These are phyloP conservation scores for Leucoraja erinaceus DNA, from an alignment of 2,113 vertebrate genomes.

Conservation along the genomic window DNA sequence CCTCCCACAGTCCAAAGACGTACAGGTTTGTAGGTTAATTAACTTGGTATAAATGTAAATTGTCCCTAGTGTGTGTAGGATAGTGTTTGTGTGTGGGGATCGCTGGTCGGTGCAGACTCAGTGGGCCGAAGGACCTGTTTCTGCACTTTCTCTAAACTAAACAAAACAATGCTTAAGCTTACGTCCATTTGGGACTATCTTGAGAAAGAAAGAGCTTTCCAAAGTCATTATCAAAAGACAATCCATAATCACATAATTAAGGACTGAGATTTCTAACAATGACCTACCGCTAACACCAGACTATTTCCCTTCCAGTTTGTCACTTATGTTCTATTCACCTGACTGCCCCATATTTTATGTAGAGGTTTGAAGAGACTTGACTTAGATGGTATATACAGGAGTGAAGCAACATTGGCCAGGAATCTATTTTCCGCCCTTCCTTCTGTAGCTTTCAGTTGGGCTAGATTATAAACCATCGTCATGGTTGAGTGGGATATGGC, in stretches of 20 bases:
- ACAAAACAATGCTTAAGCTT: too few relatives aligned
- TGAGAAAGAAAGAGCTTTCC: neutral
- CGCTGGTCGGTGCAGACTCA: too few relatives aligned
- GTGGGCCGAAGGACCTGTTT: too few relatives aligned
- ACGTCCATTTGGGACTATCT: neutral
- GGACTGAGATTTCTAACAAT: neutral
- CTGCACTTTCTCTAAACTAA: too few relatives aligned
- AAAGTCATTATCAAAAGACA: neutral
- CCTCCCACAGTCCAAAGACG: too few relatives aligned
- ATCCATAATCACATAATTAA: neutral
- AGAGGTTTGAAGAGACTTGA: neutral
- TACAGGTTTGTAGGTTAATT: too few relatives aligned
- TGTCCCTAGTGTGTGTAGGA: too few relatives aligned
- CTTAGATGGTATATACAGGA: neutral
- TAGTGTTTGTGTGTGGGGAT: too few relatives aligned
- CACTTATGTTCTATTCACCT: neutral
- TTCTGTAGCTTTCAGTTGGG: neutral
- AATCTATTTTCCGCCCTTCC: neutral
- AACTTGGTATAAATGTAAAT: too few relatives aligned
- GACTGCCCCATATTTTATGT: neutral
- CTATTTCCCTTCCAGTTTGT: neutral
- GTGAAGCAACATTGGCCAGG: neutral
- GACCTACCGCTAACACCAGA: neutral
- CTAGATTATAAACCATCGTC: neutral
- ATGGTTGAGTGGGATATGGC: neutral